Percentiles rank a stretch among this genome's conserved stretches.
These are phyloP conservation scores for Nesidiocoris tenuis DNA, from an alignment of 2,888 invertebrate species.

Conservation along the genomic window DNA sequence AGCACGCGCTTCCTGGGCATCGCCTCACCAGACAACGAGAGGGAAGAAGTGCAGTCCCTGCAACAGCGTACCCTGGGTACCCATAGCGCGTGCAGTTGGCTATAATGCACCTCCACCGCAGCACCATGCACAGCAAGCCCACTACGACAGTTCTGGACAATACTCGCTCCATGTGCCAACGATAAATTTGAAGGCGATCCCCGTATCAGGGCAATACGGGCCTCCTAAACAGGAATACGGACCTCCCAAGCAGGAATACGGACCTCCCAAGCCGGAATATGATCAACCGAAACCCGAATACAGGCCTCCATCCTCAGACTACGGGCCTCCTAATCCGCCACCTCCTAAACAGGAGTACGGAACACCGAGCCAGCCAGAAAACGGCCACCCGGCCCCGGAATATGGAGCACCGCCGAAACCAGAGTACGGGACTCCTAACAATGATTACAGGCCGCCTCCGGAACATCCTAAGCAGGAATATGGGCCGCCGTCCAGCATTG, in stretches of 20 bases:
- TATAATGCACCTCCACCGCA: conserved; percentile 51
- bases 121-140: conserved; percentile 29
- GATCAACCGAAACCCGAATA: conserved; percentile 46
- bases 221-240: conserved; percentile 50
- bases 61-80: conserved; percentile 79
- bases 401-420: conserved; percentile 41
- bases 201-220: conserved; percentile 49
- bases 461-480: conserved; percentile 52
- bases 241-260: conserved; percentile 50
- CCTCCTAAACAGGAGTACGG: conserved; percentile 50
- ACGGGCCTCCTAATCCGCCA: conserved; percentile 51
- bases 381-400: conserved; percentile 45
- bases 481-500: conserved; percentile 47
- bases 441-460: conserved; percentile 38
- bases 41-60: conserved; percentile 67
- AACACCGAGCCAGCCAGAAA: conserved; percentile 49
- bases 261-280: conserved; percentile 46
- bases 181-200: conserved; percentile 45
- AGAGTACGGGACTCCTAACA: conserved; percentile 47
- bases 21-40: conserved; percentile 31
- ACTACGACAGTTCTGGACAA: conserved; percentile 44
- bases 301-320: conserved; percentile 48
- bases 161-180: conserved; percentile 33
- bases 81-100: conserved; percentile 57
- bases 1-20: conserved; percentile 55